These are phyloP conservation scores for Apocrypta bakeri DNA, from an alignment of 1,140 invertebrate genomes.

Conservation along the genomic window DNA sequence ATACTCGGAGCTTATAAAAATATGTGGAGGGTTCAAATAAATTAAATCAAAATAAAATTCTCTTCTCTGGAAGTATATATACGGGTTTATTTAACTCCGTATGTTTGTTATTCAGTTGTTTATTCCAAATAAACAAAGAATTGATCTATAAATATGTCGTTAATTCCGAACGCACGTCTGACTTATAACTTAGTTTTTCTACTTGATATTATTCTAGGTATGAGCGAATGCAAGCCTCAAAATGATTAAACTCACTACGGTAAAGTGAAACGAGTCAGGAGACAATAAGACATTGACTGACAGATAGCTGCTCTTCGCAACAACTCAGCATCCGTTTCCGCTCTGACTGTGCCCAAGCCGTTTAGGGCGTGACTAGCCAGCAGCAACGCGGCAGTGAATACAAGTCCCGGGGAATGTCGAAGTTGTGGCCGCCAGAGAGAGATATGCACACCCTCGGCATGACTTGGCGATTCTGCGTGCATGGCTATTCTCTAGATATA, in stretches of 20 bases:
- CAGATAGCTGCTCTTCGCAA: conserved; percentile 7
- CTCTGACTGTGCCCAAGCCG: background rate
- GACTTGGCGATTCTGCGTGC: conserved; percentile 35
- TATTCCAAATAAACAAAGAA: background rate
- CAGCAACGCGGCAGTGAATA: background rate
- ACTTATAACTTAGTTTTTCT: background rate
- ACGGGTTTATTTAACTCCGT: background rate
- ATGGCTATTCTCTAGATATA: background rate
- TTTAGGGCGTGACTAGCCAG: conserved; percentile 46
- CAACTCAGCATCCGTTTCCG: conserved; percentile 1
- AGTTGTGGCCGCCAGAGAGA: conserved; percentile 18
- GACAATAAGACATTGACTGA: conserved; percentile 34
- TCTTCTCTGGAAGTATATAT: background rate
- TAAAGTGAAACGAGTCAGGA: background rate
- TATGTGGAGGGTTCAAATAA: background rate
- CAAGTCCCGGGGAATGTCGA: conserved; percentile 18
- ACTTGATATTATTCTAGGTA: background rate
- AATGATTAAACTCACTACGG: background rate
- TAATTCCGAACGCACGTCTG: background rate
- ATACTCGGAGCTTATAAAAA: background rate
- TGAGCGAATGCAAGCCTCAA: background rate
- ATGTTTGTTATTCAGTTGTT: background rate
- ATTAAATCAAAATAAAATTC: background rate
- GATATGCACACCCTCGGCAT: conserved; percentile 38
- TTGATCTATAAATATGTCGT: background rate